Conservation (phyloP, 2,113 vertebrate species). For the Stercorarius parasiticus region DNA sequence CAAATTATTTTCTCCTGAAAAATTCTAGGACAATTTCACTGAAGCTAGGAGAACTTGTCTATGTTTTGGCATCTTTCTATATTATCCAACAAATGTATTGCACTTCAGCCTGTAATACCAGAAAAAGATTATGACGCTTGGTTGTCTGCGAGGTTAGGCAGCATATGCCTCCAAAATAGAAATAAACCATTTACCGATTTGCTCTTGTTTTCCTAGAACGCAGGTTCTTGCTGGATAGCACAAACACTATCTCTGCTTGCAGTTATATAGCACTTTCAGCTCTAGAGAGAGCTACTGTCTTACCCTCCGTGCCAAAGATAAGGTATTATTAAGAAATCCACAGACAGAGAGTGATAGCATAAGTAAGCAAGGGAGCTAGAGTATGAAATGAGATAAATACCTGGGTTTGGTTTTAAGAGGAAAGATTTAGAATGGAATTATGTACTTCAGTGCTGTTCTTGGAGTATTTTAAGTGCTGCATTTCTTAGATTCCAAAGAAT, state of each 20-base stretch:
- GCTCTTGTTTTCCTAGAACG: background rate
- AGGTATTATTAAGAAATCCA: background rate
- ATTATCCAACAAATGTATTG: background rate
- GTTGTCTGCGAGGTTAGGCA: background rate
- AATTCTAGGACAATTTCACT: background rate
- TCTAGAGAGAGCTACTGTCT: slow-evolving; percentile 8
- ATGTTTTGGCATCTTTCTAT: background rate
- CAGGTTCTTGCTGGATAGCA: background rate
- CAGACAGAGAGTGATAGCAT: background rate
- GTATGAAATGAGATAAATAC: background rate
- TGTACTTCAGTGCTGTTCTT: background rate
- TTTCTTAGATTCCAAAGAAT: background rate
- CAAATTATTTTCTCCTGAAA: background rate
- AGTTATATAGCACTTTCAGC: background rate
- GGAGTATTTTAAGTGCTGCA: background rate
- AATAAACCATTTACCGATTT: slow-evolving; percentile 10
- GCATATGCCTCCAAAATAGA: background rate
- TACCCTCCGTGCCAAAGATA: slow-evolving; percentile 1
- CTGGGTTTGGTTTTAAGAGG: background rate
- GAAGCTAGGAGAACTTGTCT: background rate
- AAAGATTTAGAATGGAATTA: background rate
- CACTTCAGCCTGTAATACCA: background rate
- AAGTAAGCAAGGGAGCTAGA: background rate
- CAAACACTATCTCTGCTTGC: background rate
- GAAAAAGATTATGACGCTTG: background rate